Evolutionary conservation across 2,888 invertebrate genomes (phyloP).

Genomic region (Caenorhabditis drosophilae): DNA sequence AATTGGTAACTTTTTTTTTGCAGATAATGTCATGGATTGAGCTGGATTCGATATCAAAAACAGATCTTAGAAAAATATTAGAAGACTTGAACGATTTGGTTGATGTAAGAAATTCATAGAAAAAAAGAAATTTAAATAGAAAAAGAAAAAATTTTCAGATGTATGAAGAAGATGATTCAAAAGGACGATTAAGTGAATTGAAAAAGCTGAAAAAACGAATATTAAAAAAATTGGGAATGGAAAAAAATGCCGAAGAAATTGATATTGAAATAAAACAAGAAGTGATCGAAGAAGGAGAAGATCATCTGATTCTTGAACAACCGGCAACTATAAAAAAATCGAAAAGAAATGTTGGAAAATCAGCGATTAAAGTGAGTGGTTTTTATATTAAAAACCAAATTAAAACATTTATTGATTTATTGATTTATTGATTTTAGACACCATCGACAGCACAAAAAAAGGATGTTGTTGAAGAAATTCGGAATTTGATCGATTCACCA

Average conservation of each 20-base stretch:
- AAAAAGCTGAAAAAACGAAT: too few species aligned
- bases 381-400: too few species aligned
- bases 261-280: not conserved
- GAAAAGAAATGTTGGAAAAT: not conserved
- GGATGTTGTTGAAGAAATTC: not conserved
- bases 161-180: not conserved
- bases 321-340: not conserved
- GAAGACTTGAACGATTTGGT: not conserved
- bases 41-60: not conserved
- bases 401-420: too few species aligned
- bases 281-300: not conserved
- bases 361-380: not conserved
- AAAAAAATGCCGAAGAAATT: not conserved
- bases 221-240: not conserved
- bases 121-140: too few species aligned
- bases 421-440: not conserved
- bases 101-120: too few species aligned
- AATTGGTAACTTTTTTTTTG: too few species aligned
- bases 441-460: not conserved
- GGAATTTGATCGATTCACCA: slow-evolving; percentile 1
- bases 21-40: too few species aligned
- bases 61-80: not conserved
- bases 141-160: too few species aligned
- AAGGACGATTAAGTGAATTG: not conserved
- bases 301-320: too few species aligned